Evolutionary conservation across 2,888 invertebrate genomes (phyloP), one percentile per base, ranked within the genome.

Genomic region (Thyatira batis): DNA sequence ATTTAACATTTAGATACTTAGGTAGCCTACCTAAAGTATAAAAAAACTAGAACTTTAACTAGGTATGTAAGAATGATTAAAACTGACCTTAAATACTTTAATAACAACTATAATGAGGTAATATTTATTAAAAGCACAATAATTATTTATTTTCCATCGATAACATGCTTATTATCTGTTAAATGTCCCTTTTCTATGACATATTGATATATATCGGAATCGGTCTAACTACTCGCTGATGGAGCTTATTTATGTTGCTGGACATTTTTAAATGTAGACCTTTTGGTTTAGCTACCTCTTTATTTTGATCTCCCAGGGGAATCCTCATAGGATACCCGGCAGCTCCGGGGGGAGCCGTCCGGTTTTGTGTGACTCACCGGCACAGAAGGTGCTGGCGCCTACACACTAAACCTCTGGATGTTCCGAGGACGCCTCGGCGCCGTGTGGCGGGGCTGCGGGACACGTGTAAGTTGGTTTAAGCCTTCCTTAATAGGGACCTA

Each of bases 191-290:
- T 46, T 23, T 25, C 45, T 13, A 39, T 39, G 48, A 48, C 48
- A 48, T 27, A 48, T 28, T 28, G 27, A 48, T 48, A 17, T 48
- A 27, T 28, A 48, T 48, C 46, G 46, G 46, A 17, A 27, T 27
- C 20, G 39, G 13, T 39, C 13, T 17, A 8, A 17, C 39, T 33
- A 46, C 27, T 20, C 5, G 17, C 13, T 45, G 21, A 10, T 11
- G 5, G 27, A 48, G 13, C 27, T 20, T 48, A 17, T 48, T 48
- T 48, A 48, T 48, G 27, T 20, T 10, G 17, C 27, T 2, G 48
- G 5, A 10, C 9, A 17, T 10, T 9, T 27, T 17, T 1, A 13
- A 48, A 17, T 3, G 17, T 9, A 20, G 27, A 17, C 13, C 8
- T 8, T 10, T 0, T 20, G 6, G n/a, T n/a, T 2, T 10, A 48